Evolutionary conservation across 2,888 invertebrate species (phyloP), one percentile per base, ranked within the genome.

Genomic region (Phyllotreta striolata): DNA sequence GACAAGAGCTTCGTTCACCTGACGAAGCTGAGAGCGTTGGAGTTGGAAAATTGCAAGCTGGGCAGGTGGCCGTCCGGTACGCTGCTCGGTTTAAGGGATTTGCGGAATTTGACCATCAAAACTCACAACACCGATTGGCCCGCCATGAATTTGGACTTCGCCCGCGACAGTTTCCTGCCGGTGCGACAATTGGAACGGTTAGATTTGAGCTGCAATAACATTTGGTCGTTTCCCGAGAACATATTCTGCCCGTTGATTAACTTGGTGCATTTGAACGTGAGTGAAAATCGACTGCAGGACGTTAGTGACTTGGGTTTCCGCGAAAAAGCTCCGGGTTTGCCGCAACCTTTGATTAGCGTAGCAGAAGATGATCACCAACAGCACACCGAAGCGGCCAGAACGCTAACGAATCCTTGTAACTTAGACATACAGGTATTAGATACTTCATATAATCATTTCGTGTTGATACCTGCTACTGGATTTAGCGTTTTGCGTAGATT

Each of bases 61-160:
- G 89, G 89, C 72, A 87, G 90, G 81, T 90, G 95, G 87, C 91
- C 92, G 68, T 86, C 90, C 44, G 90, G 90, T 69, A 90, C 93
- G 51, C 85, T 96, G 64, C 86, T 88, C 66, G 95, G 94, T 5
- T 85, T 96, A 66, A 85, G 88, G 73, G 91, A 93, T 79, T 86
- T 96, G 64, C 85, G 91, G 72, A 94, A 93, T 84, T 86, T 96
- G 71, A 93, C 94, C 64, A 87, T 96, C 70, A 87, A 91, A 73
- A 94, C 94, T 49, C 88, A 92, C 82, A 93, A 93, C 80, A 90
- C 90, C 54, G 89, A 91, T 75, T 93, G 92, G 91, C 90, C 92
- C 10, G 90, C 91, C 55, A 88, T 93, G 84, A 92, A 90, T 76
- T 85, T 95, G 78, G 92, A 94, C 81, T 87, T 95, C 75, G 90